Percentiles rank a stretch among this genome's conserved stretches.
Evolutionary conservation across 2,797 vertebrate genomes (phyloP).

Genomic region (Onychomys leucogaster): DNA sequence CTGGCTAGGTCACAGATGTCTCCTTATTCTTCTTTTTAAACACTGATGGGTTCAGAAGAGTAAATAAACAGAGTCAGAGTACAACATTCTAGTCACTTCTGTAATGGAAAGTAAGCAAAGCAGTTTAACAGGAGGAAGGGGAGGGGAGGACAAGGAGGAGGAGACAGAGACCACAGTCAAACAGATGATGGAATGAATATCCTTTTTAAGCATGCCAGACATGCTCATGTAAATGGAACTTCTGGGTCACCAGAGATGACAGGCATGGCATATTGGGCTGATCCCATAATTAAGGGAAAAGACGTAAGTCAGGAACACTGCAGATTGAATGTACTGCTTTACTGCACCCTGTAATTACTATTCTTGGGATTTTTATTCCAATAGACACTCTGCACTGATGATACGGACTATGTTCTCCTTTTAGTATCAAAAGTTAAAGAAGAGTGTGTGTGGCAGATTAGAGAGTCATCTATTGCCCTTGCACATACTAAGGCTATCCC

Average conservation of each 20-base stretch:
- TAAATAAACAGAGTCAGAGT: conserved; percentile 71
- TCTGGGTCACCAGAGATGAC: conserved; percentile 52
- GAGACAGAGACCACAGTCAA: neutral
- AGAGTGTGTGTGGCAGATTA: neutral
- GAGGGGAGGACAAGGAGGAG: neutral
- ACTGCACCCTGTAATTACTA: conserved; percentile 57
- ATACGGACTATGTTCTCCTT: neutral
- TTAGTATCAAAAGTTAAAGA: neutral
- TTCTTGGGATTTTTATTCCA: conserved; percentile 12
- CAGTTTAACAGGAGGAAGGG: neutral
- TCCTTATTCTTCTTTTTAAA: conserved; percentile 60
- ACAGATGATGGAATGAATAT: conserved; percentile 62
- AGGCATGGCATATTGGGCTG: conserved; percentile 51
- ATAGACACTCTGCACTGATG: neutral
- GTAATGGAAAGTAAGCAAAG: conserved; percentile 53
- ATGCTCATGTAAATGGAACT: conserved; percentile 38
- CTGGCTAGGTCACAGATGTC: conserved; percentile 68
- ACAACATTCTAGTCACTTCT: conserved; percentile 9
- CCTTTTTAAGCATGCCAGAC: conserved; percentile 51
- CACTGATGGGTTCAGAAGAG: conserved; percentile 68
- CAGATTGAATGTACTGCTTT: neutral
- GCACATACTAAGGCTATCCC: neutral
- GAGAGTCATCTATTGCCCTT: neutral
- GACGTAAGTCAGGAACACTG: conserved; percentile 37
- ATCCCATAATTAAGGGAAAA: conserved; percentile 69